phyloP scores from a whole-genome alignment of 2,113 vertebrate genomes.

The Athene cunicularia region DNA sequence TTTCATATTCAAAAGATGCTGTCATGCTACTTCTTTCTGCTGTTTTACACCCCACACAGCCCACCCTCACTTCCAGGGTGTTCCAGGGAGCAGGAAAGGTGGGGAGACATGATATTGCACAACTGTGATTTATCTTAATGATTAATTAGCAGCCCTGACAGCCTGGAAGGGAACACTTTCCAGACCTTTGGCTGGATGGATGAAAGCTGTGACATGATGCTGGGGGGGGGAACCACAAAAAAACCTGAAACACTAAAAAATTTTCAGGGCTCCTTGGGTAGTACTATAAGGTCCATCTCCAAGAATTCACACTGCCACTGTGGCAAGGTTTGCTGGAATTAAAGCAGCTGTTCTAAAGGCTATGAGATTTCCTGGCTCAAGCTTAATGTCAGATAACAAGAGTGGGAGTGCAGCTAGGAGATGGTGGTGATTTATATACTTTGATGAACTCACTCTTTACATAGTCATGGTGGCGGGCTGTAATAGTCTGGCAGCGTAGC shows the following conservation, averaged over 20 bases:
- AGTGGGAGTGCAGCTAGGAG: not conserved
- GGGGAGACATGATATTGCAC: not conserved
- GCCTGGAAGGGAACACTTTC: not conserved
- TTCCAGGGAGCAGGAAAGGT: conserved; percentile 19
- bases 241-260: not conserved
- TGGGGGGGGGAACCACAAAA: not conserved
- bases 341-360: not conserved
- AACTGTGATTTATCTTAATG: not conserved
- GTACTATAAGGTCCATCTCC: not conserved
- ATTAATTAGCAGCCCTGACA: not conserved
- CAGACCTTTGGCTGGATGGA: not conserved
- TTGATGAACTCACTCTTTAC: not conserved
- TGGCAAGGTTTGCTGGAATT: not conserved
- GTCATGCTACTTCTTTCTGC: not conserved
- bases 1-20: not conserved
- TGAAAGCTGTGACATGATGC: not conserved
- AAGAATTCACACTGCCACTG: not conserved
- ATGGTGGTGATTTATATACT: not conserved
- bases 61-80: not conserved
- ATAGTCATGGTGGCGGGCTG: not conserved
- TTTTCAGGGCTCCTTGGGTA: not conserved
- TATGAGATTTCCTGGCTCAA: not conserved
- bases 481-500: not conserved
- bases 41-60: not conserved
- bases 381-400: not conserved